These are phyloP conservation scores for Gasterosteus aculeatus DNA, from an alignment of 2,113 vertebrate species.

Conservation along the genomic window DNA sequence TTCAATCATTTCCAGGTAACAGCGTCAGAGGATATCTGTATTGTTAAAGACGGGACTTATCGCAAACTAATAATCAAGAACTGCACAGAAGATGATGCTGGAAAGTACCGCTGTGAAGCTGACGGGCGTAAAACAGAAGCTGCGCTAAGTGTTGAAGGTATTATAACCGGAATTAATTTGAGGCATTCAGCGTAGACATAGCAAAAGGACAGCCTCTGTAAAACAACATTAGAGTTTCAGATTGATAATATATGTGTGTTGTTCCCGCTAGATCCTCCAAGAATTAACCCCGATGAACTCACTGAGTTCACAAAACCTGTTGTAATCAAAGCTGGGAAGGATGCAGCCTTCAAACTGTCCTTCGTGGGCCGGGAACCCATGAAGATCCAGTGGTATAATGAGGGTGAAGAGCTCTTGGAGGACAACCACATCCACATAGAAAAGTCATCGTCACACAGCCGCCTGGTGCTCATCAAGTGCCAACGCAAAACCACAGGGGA, in stretches of 20 bases:
- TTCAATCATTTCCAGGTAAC: constrained; percentile 78
- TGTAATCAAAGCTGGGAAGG: constrained; percentile 83
- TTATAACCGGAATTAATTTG: background rate
- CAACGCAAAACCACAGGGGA: constrained; percentile 83
- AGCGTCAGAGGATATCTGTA: constrained; percentile 75
- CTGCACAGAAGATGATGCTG: constrained; percentile 81
- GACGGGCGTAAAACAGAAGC: constrained; percentile 83
- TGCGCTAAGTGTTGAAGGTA: constrained; percentile 78
- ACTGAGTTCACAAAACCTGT: constrained; percentile 80
- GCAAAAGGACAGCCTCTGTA: background rate
- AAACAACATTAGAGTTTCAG: background rate
- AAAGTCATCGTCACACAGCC: constrained; percentile 74
- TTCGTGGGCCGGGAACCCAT: constrained; percentile 85
- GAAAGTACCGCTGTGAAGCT: constrained; percentile 86
- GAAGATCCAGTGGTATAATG: constrained; percentile 86
- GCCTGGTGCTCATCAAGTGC: constrained; percentile 81
- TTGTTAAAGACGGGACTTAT: constrained; percentile 80
- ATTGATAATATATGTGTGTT: background rate
- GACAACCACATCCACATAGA: constrained; percentile 78
- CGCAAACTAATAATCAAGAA: constrained; percentile 82
- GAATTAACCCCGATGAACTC: constrained; percentile 80
- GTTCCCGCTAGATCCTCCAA: constrained; percentile 83
- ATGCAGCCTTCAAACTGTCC: constrained; percentile 79
- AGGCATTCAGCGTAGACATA: background rate
- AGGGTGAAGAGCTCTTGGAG: constrained; percentile 80